phyloP scores from a whole-genome alignment of 2,888 invertebrate species.

The Metellina segmentata region DNA sequence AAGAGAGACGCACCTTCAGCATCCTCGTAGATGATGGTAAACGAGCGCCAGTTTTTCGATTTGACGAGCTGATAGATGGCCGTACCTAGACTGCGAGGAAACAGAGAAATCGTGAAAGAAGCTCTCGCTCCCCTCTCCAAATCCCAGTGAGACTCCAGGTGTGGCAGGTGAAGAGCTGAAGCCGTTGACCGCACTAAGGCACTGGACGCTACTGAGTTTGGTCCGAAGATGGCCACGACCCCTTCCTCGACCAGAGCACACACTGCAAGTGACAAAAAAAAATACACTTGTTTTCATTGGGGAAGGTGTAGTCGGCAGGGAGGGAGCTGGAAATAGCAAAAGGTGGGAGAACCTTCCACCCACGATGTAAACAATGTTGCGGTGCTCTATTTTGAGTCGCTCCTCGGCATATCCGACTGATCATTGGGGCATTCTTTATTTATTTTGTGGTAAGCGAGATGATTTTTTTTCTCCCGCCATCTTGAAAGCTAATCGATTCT shows the following conservation, averaged over 20 bases:
- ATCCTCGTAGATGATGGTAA: constrained; percentile 93
- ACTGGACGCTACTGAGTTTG: constrained; percentile 86
- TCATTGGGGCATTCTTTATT: constrained; percentile 42
- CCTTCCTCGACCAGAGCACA: constrained; percentile 90
- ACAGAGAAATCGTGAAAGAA: constrained; percentile 89
- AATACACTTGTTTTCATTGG: constrained; percentile 15
- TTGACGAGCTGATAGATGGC: constrained; percentile 80
- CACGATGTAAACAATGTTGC: constrained; percentile 63
- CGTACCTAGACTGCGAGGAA: constrained; percentile 89
- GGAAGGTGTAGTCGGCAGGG: constrained; percentile 11
- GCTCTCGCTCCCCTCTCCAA: constrained; percentile 81
- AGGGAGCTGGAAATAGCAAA: constrained; percentile 34
- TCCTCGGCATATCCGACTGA: constrained; percentile 23
- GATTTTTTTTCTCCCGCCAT: constrained; percentile 27
- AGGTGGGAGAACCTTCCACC: constrained; percentile 35
- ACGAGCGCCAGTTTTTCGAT: constrained; percentile 87
- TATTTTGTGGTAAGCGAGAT: constrained; percentile 10
- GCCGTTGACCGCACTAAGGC: constrained; percentile 91
- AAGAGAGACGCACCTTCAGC: constrained; percentile 85
- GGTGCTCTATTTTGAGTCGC: constrained; percentile 38
- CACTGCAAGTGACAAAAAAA: constrained; percentile 83
- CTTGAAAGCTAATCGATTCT: constrained; percentile 34
- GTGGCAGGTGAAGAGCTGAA: constrained; percentile 91
- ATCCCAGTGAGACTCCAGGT: constrained; percentile 90
- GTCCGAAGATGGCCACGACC: constrained; percentile 91